These are phyloP conservation scores for Corvus moneduloides DNA, from an alignment of 2,113 vertebrate genomes.

Conservation along the genomic window DNA sequence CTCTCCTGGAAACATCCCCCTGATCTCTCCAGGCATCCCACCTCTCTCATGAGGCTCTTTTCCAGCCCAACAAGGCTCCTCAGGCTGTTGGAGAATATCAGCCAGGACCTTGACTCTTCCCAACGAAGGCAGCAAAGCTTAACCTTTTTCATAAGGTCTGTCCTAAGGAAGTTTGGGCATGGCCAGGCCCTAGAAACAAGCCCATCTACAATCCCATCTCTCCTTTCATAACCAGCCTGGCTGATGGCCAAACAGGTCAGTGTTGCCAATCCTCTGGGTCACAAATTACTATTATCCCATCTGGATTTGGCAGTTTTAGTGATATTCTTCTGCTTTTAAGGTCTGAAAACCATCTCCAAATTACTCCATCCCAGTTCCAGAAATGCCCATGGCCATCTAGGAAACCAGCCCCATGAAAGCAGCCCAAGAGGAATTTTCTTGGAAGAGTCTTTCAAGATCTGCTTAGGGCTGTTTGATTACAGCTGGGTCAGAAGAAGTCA, in stretches of 20 bases:
- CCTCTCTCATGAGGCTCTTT: background rate
- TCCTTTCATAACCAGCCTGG: background rate
- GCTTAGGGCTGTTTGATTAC: background rate
- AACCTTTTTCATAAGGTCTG: background rate
- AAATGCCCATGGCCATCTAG: background rate
- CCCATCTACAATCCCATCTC: background rate
- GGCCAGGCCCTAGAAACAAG: background rate
- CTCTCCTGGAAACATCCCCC: background rate
- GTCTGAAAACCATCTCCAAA: background rate
- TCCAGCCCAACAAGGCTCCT: background rate
- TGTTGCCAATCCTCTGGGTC: background rate
- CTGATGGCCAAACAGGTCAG: background rate
- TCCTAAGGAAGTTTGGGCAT: background rate
- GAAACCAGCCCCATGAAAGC: background rate
- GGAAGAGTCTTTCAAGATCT: background rate
- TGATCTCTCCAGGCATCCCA: background rate
- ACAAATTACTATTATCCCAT: background rate
- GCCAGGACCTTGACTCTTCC: background rate
- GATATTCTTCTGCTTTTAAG: background rate
- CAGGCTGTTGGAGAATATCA: background rate
- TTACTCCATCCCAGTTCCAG: background rate
- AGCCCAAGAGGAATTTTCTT: background rate
- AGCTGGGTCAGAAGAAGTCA: background rate
- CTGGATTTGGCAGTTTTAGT: background rate
- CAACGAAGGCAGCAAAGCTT: background rate